Conservation (phyloP, 2,888 invertebrate species). For the Caenorhabditis virilis region DNA sequence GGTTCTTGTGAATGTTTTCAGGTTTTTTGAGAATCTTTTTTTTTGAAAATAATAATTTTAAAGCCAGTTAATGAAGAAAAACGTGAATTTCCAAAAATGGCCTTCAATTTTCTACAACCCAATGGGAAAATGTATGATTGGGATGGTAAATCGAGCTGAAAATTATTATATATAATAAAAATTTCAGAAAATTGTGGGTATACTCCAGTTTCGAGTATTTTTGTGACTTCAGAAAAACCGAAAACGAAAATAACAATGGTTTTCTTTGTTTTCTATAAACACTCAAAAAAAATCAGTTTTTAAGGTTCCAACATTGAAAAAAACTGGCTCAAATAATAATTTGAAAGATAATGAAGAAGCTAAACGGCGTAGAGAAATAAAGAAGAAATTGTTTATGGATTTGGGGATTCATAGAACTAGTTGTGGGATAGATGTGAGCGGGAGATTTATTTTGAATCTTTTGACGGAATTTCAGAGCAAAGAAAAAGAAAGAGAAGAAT, state of each 20-base stretch:
- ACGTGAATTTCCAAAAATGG: not conserved
- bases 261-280: not conserved
- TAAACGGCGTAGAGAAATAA: constrained; percentile 20
- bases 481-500: constrained; percentile 22
- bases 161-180: no score
- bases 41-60: no score
- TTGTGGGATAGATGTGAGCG: constrained; percentile 33
- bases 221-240: not conserved
- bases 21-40: not conserved
- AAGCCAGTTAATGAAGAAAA: not conserved
- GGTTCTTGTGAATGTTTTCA: constrained; percentile 23
- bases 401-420: constrained; percentile 29
- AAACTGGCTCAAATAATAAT: not conserved
- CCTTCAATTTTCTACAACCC: constrained; percentile 15
- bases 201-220: not conserved
- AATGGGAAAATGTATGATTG: constrained; percentile 8
- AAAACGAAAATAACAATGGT: not conserved
- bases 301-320: not conserved
- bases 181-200: not conserved
- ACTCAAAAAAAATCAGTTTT: not conserved
- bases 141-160: no score
- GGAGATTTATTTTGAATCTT: not conserved
- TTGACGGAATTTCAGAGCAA: constrained; percentile 9
- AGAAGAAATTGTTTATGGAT: constrained; percentile 36
- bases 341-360: constrained; percentile 14